Conservation (phyloP, 2,888 invertebrate genomes). For the Athalia cordata region DNA sequence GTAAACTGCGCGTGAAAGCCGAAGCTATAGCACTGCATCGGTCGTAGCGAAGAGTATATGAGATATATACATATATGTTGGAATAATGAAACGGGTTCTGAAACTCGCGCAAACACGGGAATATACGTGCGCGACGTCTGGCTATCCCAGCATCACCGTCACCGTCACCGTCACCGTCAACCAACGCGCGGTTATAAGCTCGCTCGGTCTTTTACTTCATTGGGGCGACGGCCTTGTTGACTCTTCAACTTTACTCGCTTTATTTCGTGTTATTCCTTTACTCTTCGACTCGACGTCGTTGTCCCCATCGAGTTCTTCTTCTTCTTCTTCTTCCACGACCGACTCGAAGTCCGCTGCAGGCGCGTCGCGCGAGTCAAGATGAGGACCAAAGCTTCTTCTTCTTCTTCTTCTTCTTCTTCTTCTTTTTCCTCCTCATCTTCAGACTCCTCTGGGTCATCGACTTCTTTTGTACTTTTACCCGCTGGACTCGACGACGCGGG, state of each 20-base stretch:
- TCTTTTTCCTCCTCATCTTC: conserved; percentile 39
- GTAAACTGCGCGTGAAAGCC: conserved; percentile 60
- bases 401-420: conserved; percentile 51
- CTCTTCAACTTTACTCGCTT: conserved; percentile 68
- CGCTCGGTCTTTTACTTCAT: conserved; percentile 36
- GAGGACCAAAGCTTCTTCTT: background rate
- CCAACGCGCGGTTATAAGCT: background rate
- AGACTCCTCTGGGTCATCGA: conserved; percentile 62
- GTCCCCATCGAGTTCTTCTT: conserved; percentile 15
- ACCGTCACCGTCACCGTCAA: no score
- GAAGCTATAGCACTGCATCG: conserved; percentile 21
- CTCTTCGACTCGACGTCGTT: conserved; percentile 40
- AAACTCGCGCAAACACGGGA: conserved; percentile 70
- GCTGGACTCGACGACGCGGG: conserved; percentile 40
- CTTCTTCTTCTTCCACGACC: background rate
- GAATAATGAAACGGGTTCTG: conserved; percentile 66
- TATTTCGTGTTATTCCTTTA: conserved; percentile 45
- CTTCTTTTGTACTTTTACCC: conserved; percentile 54
- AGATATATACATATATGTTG: background rate
- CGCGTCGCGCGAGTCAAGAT: no score
- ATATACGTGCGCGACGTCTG: conserved; percentile 41
- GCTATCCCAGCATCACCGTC: no score
- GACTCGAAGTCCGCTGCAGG: no score
- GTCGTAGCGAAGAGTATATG: conserved; percentile 24
- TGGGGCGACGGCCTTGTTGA: conserved; percentile 65